These are phyloP conservation scores for Temnothorax longispinosus DNA, from an alignment of 1,140 invertebrate species.

Conservation along the genomic window DNA sequence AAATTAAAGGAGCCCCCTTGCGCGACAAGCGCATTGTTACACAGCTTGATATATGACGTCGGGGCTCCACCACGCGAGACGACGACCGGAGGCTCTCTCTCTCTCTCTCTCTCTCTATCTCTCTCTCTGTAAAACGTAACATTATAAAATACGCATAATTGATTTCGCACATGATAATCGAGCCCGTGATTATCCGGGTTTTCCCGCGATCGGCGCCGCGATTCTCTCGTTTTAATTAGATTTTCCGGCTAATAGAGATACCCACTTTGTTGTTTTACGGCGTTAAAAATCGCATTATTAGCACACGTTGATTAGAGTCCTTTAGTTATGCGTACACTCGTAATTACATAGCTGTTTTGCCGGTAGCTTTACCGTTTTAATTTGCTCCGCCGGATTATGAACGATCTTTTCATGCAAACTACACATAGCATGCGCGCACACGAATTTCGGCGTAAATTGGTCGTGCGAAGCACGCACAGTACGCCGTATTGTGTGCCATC, in stretches of 20 bases:
- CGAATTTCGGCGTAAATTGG: slow-evolving; percentile 67
- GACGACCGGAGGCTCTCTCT: not conserved
- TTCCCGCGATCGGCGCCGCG: slow-evolving; percentile 33
- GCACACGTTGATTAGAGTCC: slow-evolving; percentile 51
- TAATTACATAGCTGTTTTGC: slow-evolving; percentile 52
- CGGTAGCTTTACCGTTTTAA: slow-evolving; percentile 59
- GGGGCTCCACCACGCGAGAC: not conserved
- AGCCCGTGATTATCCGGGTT: slow-evolving; percentile 1
- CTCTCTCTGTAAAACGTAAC: slow-evolving; percentile 5
- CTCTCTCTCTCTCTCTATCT: too few relatives aligned
- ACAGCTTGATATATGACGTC: slow-evolving; percentile 35
- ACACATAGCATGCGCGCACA: not conserved
- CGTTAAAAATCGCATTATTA: slow-evolving; percentile 54
- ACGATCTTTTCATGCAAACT: slow-evolving; percentile 46
- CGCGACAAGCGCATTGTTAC: slow-evolving; percentile 58
- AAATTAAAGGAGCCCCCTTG: slow-evolving; percentile 42
- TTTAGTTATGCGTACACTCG: slow-evolving; percentile 23
- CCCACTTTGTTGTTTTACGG: slow-evolving; percentile 35
- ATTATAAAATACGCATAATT: slow-evolving; percentile 7
- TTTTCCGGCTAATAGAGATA: slow-evolving; percentile 23
- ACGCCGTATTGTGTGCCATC: slow-evolving; percentile 50
- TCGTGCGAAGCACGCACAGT: slow-evolving; percentile 55
- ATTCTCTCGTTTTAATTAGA: slow-evolving; percentile 56
- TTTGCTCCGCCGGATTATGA: slow-evolving; percentile 37
- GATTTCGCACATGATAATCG: slow-evolving; percentile 55